Percentiles rank a stretch among this genome's conserved stretches.
phyloP scores from a whole-genome alignment of 2,113 vertebrate genomes.

The Muntiacus muntjak region DNA sequence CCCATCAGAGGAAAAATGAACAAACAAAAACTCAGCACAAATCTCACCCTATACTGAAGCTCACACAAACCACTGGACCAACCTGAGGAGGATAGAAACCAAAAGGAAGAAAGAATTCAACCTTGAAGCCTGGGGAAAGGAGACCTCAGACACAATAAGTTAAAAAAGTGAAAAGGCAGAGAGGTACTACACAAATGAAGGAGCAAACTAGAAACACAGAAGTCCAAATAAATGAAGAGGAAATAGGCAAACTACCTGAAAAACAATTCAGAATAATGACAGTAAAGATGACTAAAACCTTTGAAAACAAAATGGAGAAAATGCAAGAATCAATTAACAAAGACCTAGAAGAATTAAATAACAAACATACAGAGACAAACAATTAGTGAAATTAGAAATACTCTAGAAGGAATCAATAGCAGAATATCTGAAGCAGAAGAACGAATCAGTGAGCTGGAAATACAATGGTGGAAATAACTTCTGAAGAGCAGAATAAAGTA shows the following conservation, averaged over 20 bases:
- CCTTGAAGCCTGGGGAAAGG: not conserved
- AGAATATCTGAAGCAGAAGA: not conserved
- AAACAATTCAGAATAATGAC: not conserved
- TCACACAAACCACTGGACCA: not conserved
- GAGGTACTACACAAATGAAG: not conserved
- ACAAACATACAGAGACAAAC: not conserved
- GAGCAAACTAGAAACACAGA: not conserved
- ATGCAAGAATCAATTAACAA: not conserved
- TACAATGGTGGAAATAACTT: not conserved
- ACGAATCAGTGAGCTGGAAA: not conserved
- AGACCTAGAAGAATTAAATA: not conserved
- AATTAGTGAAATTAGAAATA: not conserved
- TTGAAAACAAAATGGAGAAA: not conserved
- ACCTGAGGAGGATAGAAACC: not conserved
- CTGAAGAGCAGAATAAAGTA: not conserved
- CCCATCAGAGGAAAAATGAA: not conserved
- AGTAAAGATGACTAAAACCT: not conserved
- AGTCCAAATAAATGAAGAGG: not conserved
- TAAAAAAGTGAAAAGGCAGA: not conserved
- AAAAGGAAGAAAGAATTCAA: not conserved
- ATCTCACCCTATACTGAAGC: not conserved
- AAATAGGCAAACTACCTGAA: not conserved
- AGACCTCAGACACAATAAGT: not conserved
- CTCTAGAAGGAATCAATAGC: not conserved
- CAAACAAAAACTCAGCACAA: not conserved